Percentiles rank a stretch among this genome's conserved stretches.
Conservation (phyloP, 1,140 invertebrate genomes). For the Varroa destructor region DNA sequence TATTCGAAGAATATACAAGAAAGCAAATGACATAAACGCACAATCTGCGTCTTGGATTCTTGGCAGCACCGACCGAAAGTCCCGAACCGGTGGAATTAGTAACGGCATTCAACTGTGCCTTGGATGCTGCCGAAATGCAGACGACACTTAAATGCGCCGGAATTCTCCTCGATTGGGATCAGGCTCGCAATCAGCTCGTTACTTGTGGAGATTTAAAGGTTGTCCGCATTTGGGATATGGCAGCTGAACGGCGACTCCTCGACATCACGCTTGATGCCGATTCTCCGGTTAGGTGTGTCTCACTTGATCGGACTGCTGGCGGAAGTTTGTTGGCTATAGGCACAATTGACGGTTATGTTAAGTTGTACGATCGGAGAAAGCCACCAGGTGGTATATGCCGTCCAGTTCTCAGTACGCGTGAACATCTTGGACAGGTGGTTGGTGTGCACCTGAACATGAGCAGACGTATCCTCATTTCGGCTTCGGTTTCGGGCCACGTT, state of each 20-base stretch:
- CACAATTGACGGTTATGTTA: slow-evolving; percentile 2
- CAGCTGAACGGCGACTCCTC: slow-evolving; percentile 49
- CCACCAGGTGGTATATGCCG: slow-evolving; percentile 4
- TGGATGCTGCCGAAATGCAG: slow-evolving; percentile 1
- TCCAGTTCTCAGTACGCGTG: not conserved
- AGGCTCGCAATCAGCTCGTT: slow-evolving; percentile 53
- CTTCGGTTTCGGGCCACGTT: slow-evolving; percentile 11
- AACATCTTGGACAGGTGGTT: slow-evolving; percentile 40
- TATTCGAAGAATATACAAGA: no score
- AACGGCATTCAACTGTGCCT: slow-evolving; percentile 15
- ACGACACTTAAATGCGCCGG: slow-evolving; percentile 41
- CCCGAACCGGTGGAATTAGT: slow-evolving; percentile 15
- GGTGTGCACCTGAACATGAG: slow-evolving; percentile 54
- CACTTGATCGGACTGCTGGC: not conserved
- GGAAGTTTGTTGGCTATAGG: not conserved
- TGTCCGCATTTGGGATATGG: slow-evolving; percentile 70
- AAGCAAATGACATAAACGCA: no score
- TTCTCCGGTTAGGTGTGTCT: not conserved
- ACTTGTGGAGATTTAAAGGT: slow-evolving; percentile 55
- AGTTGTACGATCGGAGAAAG: not conserved
- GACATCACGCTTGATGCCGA: slow-evolving; percentile 14
- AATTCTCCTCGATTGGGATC: slow-evolving; percentile 64
- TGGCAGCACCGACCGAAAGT: no score
- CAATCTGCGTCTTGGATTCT: no score
- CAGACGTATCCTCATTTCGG: slow-evolving; percentile 45